phyloP scores from a whole-genome alignment of 2,113 vertebrate genomes.

The Chauna torquata region DNA sequence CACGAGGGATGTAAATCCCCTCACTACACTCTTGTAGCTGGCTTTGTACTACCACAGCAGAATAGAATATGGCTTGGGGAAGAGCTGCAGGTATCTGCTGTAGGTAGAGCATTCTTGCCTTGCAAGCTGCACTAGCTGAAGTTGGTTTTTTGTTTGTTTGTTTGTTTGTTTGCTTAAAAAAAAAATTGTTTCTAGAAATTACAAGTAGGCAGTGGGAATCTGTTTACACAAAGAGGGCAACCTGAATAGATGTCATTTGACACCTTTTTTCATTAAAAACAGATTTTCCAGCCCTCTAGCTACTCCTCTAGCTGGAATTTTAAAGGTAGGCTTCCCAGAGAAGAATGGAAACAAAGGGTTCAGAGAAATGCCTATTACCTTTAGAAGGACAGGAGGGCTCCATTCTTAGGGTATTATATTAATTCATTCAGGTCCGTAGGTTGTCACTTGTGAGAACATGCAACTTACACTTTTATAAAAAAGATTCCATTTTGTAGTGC shows the following conservation, averaged over 20 bases:
- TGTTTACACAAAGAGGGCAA: background rate
- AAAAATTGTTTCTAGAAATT: background rate
- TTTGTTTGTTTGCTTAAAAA: background rate
- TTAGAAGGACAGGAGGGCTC: background rate
- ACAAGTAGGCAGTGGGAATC: background rate
- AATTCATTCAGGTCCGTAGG: background rate
- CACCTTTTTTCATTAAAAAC: background rate
- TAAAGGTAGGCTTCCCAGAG: background rate
- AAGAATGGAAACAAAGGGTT: background rate
- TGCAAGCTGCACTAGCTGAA: background rate
- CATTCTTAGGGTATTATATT: background rate
- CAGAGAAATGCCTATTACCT: background rate
- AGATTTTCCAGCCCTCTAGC: background rate
- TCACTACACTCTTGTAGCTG: background rate
- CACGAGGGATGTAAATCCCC: background rate
- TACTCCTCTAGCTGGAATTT: background rate
- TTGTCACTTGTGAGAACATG: background rate
- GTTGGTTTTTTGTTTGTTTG: background rate
- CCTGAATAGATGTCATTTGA: background rate
- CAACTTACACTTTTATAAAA: conserved; percentile 3
- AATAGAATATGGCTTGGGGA: background rate
- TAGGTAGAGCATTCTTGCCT: background rate
- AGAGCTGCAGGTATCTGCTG: background rate
- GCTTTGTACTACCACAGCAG: background rate
- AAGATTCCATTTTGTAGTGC: background rate